A percentile compares a stretch with the other conserved stretches of the same genome.
phyloP scores from a whole-genome alignment of 2,797 vertebrate species.

The Sorex maritimensis region DNA sequence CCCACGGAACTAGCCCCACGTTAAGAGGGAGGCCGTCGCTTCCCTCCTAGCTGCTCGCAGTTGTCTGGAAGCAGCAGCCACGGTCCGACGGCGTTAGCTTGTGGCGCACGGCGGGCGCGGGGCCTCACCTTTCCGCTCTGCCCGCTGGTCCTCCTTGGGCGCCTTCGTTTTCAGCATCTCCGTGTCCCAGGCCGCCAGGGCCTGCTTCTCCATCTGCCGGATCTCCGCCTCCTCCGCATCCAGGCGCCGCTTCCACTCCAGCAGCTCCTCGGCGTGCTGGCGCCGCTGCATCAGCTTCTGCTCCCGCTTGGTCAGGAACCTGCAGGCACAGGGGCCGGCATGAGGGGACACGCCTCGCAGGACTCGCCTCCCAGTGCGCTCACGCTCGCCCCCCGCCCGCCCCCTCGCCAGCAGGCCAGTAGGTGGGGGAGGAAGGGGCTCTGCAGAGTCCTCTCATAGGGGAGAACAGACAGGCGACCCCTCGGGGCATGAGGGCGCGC shows the following conservation, averaged over 20 bases:
- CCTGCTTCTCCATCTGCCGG: conserved; percentile 96
- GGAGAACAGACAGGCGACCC: conserved; percentile 36
- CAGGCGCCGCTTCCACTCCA: conserved; percentile 97
- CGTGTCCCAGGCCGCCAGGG: conserved; percentile 95
- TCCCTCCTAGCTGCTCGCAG: background rate
- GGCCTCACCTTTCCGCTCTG: conserved; percentile 90
- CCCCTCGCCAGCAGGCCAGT: conserved; percentile 57
- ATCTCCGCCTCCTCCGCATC: conserved; percentile 97
- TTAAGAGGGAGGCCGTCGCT: no score
- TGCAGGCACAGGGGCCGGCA: conserved; percentile 83
- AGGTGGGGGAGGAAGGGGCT: conserved; percentile 25
- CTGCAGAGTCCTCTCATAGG: conserved; percentile 56
- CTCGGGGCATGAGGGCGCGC: conserved; percentile 66
- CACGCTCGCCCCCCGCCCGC: background rate
- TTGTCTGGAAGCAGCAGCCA: background rate
- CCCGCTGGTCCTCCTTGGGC: conserved; percentile 89
- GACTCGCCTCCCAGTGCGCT: background rate
- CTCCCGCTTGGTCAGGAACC: conserved; percentile 98
- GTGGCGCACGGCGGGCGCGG: background rate
- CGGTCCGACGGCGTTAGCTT: conserved; percentile 30
- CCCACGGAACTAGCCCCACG: no score
- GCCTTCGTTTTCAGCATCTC: conserved; percentile 89
- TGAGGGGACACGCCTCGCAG: conserved; percentile 56
- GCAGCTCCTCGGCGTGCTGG: conserved; percentile 95
- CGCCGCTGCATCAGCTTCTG: conserved; percentile 97